phyloP scores from a whole-genome alignment of 2,797 vertebrate genomes.

The Lophius americanus region DNA sequence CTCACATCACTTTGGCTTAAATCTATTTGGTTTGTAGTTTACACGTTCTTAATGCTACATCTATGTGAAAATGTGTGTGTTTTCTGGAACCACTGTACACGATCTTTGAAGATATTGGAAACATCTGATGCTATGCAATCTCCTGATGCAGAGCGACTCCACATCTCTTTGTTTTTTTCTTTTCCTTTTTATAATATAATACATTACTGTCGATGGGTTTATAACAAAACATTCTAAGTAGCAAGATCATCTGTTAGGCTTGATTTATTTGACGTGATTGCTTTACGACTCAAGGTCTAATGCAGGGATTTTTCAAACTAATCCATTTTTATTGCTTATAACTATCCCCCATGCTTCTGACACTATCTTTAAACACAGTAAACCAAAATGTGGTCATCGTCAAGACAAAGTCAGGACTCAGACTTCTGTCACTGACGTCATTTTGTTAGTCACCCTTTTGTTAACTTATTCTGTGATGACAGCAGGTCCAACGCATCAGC shows the following conservation, averaged over 20 bases:
- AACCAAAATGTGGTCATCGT: slow-evolving; percentile 10
- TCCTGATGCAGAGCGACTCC: no score
- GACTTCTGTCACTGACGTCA: slow-evolving; percentile 32
- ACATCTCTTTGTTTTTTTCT: no score
- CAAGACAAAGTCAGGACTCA: slow-evolving; percentile 19
- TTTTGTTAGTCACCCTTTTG: slow-evolving; percentile 42
- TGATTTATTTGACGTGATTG: no score
- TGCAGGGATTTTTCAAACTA: background rate
- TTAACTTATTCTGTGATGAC: slow-evolving; percentile 45
- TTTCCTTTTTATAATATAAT: background rate
- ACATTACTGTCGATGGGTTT: background rate
- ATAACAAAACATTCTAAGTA: background rate
- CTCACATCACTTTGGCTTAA: no score
- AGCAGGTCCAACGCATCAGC: slow-evolving; percentile 33
- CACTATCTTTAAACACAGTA: background rate
- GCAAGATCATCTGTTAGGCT: no score
- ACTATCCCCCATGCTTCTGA: background rate
- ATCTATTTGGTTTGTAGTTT: no score
- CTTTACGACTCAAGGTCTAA: background rate
- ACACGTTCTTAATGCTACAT: no score
- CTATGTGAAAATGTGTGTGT: no score
- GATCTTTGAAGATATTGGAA: no score
- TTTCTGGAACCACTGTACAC: no score
- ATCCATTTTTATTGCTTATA: background rate
- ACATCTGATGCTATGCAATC: no score